Conservation (phyloP, 1,140 invertebrate species). For the Dolichoris vasculosae region DNA sequence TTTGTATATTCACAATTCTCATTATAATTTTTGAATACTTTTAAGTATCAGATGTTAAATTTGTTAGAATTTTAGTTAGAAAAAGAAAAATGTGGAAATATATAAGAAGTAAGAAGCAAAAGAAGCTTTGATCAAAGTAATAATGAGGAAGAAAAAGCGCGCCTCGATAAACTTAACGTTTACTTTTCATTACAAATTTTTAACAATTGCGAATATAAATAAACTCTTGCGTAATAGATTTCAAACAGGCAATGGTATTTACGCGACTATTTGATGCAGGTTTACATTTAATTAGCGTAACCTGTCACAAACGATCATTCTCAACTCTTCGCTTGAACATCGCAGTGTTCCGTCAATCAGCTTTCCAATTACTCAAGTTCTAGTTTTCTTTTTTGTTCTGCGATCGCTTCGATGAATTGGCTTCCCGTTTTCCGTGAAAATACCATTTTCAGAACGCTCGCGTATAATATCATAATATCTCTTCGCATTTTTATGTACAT, state of each 20-base stretch:
- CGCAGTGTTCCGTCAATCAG: constrained; percentile 25
- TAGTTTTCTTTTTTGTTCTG: neutral
- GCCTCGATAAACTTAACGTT: neutral
- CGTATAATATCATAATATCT: neutral
- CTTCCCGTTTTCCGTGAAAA: constrained; percentile 26
- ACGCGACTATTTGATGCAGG: constrained; percentile 57
- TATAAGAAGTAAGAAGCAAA: neutral
- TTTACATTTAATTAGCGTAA: constrained; percentile 59
- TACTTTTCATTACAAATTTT: constrained; percentile 9
- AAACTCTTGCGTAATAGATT: neutral
- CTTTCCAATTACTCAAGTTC: neutral
- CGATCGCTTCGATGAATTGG: constrained; percentile 29
- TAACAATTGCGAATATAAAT: neutral
- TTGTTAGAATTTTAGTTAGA: too few species aligned
- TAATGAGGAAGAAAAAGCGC: neutral
- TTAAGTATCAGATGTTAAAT: too few species aligned
- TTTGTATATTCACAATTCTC: too few species aligned
- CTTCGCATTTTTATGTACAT: neutral
- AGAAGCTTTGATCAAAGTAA: neutral
- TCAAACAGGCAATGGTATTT: neutral
- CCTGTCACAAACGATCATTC: constrained; percentile 52
- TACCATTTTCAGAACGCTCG: constrained; percentile 22
- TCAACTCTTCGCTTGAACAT: constrained; percentile 46
- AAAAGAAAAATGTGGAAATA: too few species aligned
- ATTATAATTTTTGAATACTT: too few species aligned